Evolutionary conservation across 2,113 vertebrate species (phyloP).

Genomic region (Hydropotes inermis): DNA sequence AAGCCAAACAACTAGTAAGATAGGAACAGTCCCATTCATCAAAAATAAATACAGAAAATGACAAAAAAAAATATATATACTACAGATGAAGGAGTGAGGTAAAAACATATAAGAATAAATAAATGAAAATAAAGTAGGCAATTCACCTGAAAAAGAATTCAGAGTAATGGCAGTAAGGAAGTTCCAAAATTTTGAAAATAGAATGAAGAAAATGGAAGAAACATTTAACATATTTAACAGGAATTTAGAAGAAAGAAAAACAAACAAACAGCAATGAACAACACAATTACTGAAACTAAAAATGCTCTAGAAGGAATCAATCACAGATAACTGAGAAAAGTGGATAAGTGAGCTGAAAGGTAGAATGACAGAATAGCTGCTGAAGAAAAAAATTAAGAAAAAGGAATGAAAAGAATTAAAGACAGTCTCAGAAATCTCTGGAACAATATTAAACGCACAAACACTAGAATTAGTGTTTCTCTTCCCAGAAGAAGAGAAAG

Average conservation of each 20-base stretch:
- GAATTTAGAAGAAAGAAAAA: neutral
- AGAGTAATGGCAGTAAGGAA: neutral
- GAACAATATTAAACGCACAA: neutral
- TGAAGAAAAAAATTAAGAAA: neutral
- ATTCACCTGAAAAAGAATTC: neutral
- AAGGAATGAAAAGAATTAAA: neutral
- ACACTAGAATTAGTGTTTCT: neutral
- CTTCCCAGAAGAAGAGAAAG: neutral
- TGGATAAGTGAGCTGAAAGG: neutral
- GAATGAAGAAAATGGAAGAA: neutral
- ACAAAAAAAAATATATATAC: neutral
- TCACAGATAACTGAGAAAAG: neutral
- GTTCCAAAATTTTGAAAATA: neutral
- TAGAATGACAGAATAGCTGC: neutral
- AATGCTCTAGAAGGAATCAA: neutral
- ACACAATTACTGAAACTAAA: neutral
- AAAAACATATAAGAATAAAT: neutral
- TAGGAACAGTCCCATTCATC: neutral
- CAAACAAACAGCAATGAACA: neutral
- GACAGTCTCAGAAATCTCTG: neutral
- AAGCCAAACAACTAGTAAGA: neutral
- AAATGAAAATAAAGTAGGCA: neutral
- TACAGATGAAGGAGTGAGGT: neutral
- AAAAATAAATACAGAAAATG: neutral
- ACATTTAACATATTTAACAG: neutral